Evolutionary conservation across 2,113 vertebrate genomes (phyloP).

Genomic region (Ammospiza caudacuta): DNA sequence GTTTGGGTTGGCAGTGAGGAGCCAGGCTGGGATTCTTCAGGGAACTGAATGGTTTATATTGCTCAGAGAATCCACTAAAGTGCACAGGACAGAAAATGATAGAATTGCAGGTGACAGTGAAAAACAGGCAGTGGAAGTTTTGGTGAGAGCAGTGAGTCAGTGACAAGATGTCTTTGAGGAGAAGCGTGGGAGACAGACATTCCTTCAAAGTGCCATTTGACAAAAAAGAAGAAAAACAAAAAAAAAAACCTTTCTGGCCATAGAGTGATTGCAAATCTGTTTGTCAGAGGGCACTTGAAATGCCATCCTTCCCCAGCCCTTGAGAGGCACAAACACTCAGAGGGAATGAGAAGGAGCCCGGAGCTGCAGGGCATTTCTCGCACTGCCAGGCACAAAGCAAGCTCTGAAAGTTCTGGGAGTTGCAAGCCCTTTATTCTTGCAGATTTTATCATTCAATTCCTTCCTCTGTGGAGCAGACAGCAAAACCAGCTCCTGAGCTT

Average conservation of each 20-base stretch:
- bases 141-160: neutral
- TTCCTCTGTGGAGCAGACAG: neutral
- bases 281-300: neutral
- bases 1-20: neutral
- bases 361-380: neutral
- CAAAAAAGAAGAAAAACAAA: neutral
- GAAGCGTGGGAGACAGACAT: rapidly evolving
- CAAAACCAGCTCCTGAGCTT: neutral
- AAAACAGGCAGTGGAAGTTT: neutral
- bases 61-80: neutral
- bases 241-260: neutral
- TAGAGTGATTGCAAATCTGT: neutral
- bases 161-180: neutral
- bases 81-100: neutral
- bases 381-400: neutral
- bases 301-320: neutral
- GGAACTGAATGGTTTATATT: neutral
- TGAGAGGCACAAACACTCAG: neutral
- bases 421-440: neutral
- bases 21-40: neutral
- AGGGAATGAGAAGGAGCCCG: neutral
- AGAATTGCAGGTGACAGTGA: neutral
- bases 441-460: neutral
- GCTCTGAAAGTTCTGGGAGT: rapidly evolving
- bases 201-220: neutral